Percentiles rank a stretch among this genome's conserved stretches.
Conservation (phyloP, 2,888 invertebrate genomes). For the Apamea monoglypha region DNA sequence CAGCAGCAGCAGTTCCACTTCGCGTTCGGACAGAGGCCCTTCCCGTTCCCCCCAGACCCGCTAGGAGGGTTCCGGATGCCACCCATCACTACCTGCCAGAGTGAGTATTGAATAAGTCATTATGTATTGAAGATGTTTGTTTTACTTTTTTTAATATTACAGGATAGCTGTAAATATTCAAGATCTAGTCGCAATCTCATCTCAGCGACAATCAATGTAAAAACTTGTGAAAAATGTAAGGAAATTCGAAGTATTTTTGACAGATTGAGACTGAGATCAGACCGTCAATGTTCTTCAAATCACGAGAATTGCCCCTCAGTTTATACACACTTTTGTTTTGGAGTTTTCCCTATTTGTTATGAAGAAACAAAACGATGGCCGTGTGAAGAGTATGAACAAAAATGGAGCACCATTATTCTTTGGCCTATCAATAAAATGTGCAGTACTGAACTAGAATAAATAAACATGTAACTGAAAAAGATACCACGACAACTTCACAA, state of each 20-base stretch:
- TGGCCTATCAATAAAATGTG: neutral
- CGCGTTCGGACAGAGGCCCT: constrained; percentile 96
- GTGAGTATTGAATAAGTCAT: constrained; percentile 91
- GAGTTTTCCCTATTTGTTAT: neutral
- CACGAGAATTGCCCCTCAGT: neutral
- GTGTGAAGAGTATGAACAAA: neutral
- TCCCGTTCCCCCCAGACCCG: constrained; percentile 96
- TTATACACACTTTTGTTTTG: neutral
- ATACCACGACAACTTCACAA: constrained; percentile 7
- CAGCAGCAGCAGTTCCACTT: constrained; percentile 99
- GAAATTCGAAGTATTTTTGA: neutral
- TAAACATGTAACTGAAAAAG: constrained; percentile 28
- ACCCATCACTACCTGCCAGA: constrained; percentile 97
- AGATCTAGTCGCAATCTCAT: neutral
- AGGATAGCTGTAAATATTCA: neutral
- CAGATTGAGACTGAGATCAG: neutral
- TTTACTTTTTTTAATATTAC: neutral
- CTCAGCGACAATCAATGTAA: neutral
- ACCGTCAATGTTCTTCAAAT: neutral
- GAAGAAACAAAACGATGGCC: too few species aligned
- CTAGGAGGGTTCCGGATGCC: constrained; percentile 97
- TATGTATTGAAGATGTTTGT: neutral
- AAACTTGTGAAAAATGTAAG: neutral
- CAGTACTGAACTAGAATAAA: constrained; percentile 12
- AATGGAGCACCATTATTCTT: neutral